Evolutionary conservation across 1,140 invertebrate species (phyloP).

Genomic region (Phenacoccus solenopsis): DNA sequence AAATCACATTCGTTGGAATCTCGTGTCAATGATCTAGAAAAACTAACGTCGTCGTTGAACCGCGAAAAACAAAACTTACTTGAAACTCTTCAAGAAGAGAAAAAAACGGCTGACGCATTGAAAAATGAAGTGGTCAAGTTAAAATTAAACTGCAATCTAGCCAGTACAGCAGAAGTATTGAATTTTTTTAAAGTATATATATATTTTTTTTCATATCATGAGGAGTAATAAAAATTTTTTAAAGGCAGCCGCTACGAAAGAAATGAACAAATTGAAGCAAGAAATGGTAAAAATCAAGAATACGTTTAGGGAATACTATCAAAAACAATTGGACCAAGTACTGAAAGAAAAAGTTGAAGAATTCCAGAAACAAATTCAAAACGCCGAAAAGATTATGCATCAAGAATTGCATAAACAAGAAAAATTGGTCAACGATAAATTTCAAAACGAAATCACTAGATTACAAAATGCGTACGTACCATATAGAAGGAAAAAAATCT

Average conservation of each 20-base stretch:
- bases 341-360: conserved; percentile 60
- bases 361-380: conserved; percentile 59
- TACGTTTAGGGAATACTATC: conserved; percentile 58
- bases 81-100: conserved; percentile 40
- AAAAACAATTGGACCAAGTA: conserved; percentile 62
- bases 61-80: conserved; percentile 31
- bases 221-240: conserved; percentile 18
- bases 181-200: neutral
- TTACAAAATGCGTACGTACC: neutral
- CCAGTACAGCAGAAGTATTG: conserved; percentile 39
- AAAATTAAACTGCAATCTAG: conserved; percentile 35
- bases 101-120: conserved; percentile 35
- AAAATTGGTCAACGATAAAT: conserved; percentile 46
- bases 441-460: conserved; percentile 34
- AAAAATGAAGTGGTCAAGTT: conserved; percentile 39
- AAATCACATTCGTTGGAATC: neutral
- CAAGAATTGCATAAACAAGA: conserved; percentile 50
- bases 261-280: conserved; percentile 39
- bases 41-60: neutral
- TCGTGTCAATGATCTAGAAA: neutral
- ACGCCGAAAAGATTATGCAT: conserved; percentile 47
- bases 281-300: conserved; percentile 49
- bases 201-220: neutral
- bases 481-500: neutral
- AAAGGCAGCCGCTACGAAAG: conserved; percentile 42